phyloP scores from a whole-genome alignment of 1,140 invertebrate genomes.

The Leucophenga varia region DNA sequence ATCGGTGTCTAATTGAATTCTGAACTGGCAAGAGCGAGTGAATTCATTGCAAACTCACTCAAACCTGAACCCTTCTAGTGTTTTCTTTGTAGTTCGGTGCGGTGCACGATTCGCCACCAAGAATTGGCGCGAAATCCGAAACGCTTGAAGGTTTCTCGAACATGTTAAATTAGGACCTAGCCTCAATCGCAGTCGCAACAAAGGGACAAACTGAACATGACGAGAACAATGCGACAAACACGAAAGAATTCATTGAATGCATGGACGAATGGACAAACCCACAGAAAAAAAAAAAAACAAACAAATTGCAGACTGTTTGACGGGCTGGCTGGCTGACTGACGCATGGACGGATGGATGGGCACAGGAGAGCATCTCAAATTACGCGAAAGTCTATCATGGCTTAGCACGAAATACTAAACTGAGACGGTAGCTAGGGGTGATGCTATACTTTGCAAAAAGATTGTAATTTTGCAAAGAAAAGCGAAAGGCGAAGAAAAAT shows the following conservation, averaged over 20 bases:
- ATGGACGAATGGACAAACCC: no score
- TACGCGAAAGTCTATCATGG: conserved; percentile 35
- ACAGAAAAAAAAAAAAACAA: no score
- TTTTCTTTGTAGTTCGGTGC: no score
- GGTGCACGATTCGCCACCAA: no score
- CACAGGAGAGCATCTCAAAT: conserved; percentile 37
- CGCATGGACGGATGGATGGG: not conserved
- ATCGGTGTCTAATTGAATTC: conserved; percentile 42
- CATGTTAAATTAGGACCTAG: conserved; percentile 51
- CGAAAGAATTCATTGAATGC: no score
- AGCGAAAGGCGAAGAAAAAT: no score
- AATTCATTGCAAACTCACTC: no score
- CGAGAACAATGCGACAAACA: conserved; percentile 46
- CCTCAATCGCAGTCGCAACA: conserved; percentile 39
- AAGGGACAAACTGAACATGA: conserved; percentile 44
- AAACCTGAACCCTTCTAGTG: no score
- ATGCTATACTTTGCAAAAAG: no score
- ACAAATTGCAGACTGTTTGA: not conserved
- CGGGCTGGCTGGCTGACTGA: not conserved
- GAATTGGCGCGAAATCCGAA: conserved; percentile 51
- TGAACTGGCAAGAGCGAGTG: conserved; percentile 19
- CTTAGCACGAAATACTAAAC: no score
- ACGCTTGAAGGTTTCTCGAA: conserved; percentile 53
- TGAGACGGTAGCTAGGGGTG: no score
- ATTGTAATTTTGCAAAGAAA: no score